Base-by-base conservation (phyloP, 2,797 vertebrate species). In the Dromococcyx pavoninus region DNA sequence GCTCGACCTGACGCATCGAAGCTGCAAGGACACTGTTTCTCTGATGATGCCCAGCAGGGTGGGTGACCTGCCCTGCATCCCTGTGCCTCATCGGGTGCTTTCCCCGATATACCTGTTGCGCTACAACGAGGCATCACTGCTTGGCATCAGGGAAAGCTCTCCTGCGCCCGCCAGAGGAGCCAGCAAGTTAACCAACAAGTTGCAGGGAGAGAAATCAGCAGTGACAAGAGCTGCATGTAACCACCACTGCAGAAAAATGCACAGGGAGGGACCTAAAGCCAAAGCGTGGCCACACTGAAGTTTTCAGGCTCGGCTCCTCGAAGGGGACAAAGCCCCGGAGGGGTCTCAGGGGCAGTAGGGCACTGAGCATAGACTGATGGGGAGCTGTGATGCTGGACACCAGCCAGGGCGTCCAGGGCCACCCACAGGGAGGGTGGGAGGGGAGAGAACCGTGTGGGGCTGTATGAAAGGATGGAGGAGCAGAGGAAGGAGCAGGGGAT, bases 131-230 rank as follows among this genome's bases (percentile, higher is more conserved):
- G 69, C 48, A 9, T 2, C 5, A 33, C 70, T 41, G 48, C 86
- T 64, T 62, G 60, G 86, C 86, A 74, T 48, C 4, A 1, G 50
- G 67, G 44, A 53, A 30, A 69, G 84, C 78, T 85, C 75, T 83
- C 60, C 84, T 1, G 1, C 15, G 35, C 82, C 69, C 2, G 6
- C 67, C 9, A 1, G 70, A 76, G 86, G 86, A 95, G 48, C 89
- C 17, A 0, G 64, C 74, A 93, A 96, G 82, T 92, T 81, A 56
- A 83, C 95, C 95, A 95, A 96, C 92, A 93, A 97, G 94, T 95
- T 95, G 71, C 82, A 78, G 74, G 60, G 67, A 75, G 67, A 33
- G 73, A 17, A 88, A 87, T 70, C 73, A 2, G 89, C 79, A 69
- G 57, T 16, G 14, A 76, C 18, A 3, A 61, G 91, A 91, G 80